Percentiles rank a stretch among this genome's conserved stretches.
Evolutionary conservation across 2,888 invertebrate species (phyloP).

Genomic region (Andrena bicolor): DNA sequence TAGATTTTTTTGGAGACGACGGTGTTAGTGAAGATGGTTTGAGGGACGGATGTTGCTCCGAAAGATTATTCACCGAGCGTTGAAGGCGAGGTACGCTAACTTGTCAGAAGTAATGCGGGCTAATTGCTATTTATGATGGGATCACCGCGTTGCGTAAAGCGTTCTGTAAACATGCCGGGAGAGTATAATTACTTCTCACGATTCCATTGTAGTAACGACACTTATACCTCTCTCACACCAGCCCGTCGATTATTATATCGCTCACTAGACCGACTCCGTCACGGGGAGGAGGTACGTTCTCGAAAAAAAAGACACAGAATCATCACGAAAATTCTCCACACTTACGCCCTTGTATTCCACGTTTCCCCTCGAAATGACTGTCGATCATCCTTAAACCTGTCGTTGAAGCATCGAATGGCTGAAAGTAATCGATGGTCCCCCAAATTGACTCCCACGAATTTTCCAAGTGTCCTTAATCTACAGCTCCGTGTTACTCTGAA

Average conservation of each 20-base stretch:
- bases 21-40: constrained; percentile 8
- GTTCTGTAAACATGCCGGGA: constrained; percentile 21
- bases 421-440: too few relatives aligned
- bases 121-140: constrained; percentile 61
- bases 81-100: constrained; percentile 15
- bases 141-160: constrained; percentile 52
- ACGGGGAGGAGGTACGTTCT: background rate
- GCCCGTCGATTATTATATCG: constrained; percentile 26
- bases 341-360: too few relatives aligned
- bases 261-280: background rate
- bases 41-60: constrained; percentile 4
- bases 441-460: background rate
- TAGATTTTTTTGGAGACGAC: background rate
- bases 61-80: constrained; percentile 37
- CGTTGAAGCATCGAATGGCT: too few relatives aligned
- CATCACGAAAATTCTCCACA: too few relatives aligned
- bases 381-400: too few relatives aligned
- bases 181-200: constrained; percentile 53
- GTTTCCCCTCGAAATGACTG: too few relatives aligned
- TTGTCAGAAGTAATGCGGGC: constrained; percentile 46
- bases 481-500: background rate
- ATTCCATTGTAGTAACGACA: constrained; percentile 52
- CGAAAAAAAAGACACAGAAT: background rate
- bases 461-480: background rate
- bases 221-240: constrained; percentile 44